These are phyloP conservation scores for Falco concolor DNA, from an alignment of 2,797 vertebrate species.

Conservation along the genomic window DNA sequence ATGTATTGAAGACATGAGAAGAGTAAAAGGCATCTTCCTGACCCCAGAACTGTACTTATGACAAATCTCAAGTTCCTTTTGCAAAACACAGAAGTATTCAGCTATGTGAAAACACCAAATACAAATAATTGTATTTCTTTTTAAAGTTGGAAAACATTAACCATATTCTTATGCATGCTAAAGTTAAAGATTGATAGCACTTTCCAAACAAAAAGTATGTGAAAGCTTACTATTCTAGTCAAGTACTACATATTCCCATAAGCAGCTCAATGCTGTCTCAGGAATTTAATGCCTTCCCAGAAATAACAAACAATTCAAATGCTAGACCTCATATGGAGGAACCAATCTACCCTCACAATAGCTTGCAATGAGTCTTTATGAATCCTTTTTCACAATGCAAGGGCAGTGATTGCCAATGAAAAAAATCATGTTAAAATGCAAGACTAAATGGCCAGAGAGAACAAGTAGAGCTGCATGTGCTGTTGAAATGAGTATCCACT, in stretches of 20 bases:
- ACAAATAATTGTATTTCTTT: background rate
- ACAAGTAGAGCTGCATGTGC: background rate
- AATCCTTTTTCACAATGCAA: slow-evolving; percentile 28
- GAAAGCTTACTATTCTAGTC: slow-evolving; percentile 16
- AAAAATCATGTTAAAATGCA: slow-evolving; percentile 25
- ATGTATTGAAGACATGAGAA: background rate
- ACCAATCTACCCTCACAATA: slow-evolving; percentile 56
- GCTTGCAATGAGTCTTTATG: slow-evolving; percentile 40
- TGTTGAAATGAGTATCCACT: slow-evolving; percentile 18
- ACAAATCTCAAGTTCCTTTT: background rate
- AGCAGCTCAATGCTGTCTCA: background rate
- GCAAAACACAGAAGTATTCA: background rate
- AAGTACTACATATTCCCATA: background rate
- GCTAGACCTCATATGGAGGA: slow-evolving; percentile 20
- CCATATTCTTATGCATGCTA: background rate
- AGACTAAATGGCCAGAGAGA: slow-evolving; percentile 1
- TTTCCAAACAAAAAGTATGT: background rate
- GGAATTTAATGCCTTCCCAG: slow-evolving; percentile 14
- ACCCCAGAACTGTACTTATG: background rate
- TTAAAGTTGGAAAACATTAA: background rate
- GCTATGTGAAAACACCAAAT: background rate
- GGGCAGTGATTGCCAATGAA: slow-evolving; percentile 20
- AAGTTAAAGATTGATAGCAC: background rate
- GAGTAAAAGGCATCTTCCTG: background rate
- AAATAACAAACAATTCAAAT: slow-evolving; percentile 56